Evolutionary conservation across 1,140 invertebrate genomes (phyloP).

Genomic region (Apolygus lucorum): DNA sequence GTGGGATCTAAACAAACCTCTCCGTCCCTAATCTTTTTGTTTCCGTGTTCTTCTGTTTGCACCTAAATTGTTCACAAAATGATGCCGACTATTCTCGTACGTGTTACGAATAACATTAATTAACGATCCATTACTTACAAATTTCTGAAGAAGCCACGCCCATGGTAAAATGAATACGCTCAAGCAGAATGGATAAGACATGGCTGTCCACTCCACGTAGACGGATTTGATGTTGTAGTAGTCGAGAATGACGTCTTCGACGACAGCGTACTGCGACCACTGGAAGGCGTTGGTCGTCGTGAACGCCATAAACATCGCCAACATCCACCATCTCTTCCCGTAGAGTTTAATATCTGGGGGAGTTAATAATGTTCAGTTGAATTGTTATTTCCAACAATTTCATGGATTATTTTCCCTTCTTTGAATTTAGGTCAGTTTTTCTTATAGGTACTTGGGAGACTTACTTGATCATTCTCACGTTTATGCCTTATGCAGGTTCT

Average conservation of each 20-base stretch:
- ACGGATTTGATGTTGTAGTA: conserved; percentile 57
- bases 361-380: no score
- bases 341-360: background rate
- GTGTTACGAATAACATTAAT: background rate
- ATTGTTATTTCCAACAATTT: no score
- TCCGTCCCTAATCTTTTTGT: no score
- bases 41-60: no score
- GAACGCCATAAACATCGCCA: conserved; percentile 76
- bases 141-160: conserved; percentile 80
- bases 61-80: no score
- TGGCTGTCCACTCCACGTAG: conserved; percentile 86
- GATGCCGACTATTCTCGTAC: no score
- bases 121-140: conserved; percentile 48
- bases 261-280: conserved; percentile 82
- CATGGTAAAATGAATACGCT: conserved; percentile 92
- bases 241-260: conserved; percentile 60
- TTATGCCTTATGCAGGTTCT: no score
- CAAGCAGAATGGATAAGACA: conserved; percentile 93
- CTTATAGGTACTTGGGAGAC: no score
- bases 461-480: no score
- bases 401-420: no score
- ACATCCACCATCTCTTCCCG: conserved; percentile 66
- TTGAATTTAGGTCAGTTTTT: no score
- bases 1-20: no score
- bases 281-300: conserved; percentile 82